Base-by-base conservation (phyloP, 2,113 vertebrate genomes). In the Machaerirhynchus nigripectus region DNA sequence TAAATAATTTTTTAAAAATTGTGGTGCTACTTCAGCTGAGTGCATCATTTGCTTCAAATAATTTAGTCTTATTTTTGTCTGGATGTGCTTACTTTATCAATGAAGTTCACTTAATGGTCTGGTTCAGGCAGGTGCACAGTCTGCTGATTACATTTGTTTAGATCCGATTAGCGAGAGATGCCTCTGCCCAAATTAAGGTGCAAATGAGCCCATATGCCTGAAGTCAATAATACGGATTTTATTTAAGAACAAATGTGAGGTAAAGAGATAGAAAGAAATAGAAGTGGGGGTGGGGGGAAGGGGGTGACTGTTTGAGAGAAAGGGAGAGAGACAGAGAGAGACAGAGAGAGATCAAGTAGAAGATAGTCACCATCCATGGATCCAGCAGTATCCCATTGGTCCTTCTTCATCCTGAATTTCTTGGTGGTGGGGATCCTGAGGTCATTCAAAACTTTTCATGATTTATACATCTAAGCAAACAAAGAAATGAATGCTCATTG, bases 251-350 rank as follows among this genome's bases (percentile, higher is more conserved):
- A 7, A 60, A 35, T 82, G 53, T 67, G 24, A 60, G 5, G 28
- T 47, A 46, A 39, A 53, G 20, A 53, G 20, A 53, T 10, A 52
- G 14, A 60, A 67, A 39, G 24, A 53, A 82, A 53, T 18, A 53
- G 20, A 68, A 24, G 3, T 4, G 4, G 3, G 4, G 13, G 46
- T 46, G 4, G 4, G 4, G 2, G 4, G 14, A 3, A 6, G 11
- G 24, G 19, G 22, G 50, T 52, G 16, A n/a, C n/a, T 39, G 26
- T 13, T 26, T 19, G 42, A 27, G 9, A 4, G 17, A 30, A 18
- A 7, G 6, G 10, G 15, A 15, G 21, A 30, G 9, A 35, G 27
- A n/a, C n/a, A n/a, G n/a, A n/a, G n/a, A n/a, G n/a, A n/a, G n/a
- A n/a, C n/a, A 40, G 26, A 44, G 14, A 56, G 13, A 64, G 18